Evolutionary conservation across 2,113 vertebrate genomes (phyloP), one percentile per base, ranked within the genome.

Genomic region (Columba janthina): DNA sequence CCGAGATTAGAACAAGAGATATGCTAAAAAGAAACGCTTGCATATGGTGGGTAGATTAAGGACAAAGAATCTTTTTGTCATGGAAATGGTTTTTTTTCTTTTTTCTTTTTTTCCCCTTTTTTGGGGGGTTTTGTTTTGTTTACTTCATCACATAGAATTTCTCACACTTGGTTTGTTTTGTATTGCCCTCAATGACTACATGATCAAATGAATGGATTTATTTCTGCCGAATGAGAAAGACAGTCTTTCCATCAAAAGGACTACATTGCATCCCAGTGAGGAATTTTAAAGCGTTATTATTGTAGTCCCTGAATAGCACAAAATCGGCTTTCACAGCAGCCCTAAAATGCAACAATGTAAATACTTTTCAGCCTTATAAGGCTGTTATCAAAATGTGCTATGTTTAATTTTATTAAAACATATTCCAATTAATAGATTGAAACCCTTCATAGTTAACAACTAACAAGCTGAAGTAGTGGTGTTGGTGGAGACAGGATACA

Each of bases 101-200:
- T 74, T 46, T 46, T 17, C 16, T 93, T 95, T 57, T 12, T 58
- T 0, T 0, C 1, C 61, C 42, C 14, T 56, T 92, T 94, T 96
- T 94, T 90, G 80, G 89, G 95, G 93, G 90, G 88, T 90, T 97
- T 97, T 97, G 98, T 98, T 98, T 98, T 99, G 98, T 99, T 99
- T 99, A 98, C 98, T 98, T 98, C 98, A 98, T 98, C 98, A 99
- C 99, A 98, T 98, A 98, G 98, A 99, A 98, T 99, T 98, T 99
- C 98, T 98, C 98, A 99, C 99, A 99, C 98, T 99, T 98, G 98
- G 99, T 98, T 99, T 99, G 98, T 99, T 99, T 98, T 98, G 98
- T 99, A 98, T 99, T 96, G 97, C 98, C 95, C 98, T 98, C 98
- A 98, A 98, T 98, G 98, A 99, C 98, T 98, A 98, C 98, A 98